Evolutionary conservation across 2,888 invertebrate species (phyloP).

Genomic region (Tholera decimalis): DNA sequence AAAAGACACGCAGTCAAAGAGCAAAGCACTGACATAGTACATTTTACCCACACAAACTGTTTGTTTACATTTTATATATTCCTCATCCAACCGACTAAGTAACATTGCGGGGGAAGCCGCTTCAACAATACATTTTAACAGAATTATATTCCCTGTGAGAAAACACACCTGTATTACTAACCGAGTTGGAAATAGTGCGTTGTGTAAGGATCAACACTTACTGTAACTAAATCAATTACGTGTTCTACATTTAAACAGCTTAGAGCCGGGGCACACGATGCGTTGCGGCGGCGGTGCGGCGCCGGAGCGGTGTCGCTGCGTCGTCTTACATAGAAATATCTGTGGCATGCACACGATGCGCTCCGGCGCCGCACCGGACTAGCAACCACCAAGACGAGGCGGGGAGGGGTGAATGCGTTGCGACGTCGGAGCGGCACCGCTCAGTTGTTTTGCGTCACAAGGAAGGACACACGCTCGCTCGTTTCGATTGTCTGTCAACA

Average conservation of each 20-base stretch:
- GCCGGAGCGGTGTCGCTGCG: too few relatives aligned
- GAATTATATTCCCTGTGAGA: slow-evolving; percentile 30
- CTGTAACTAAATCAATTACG: not conserved
- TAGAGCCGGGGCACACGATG: too few relatives aligned
- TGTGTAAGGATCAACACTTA: not conserved
- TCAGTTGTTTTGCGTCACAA: too few relatives aligned
- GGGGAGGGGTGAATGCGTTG: too few relatives aligned
- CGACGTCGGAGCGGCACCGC: too few relatives aligned
- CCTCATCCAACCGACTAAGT: slow-evolving; percentile 10
- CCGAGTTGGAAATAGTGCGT: slow-evolving; percentile 4
- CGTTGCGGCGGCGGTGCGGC: too few relatives aligned
- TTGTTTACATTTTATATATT: slow-evolving; percentile 21
- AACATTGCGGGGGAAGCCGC: slow-evolving; percentile 13
- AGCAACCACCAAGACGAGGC: too few relatives aligned
- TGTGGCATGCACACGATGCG: too few relatives aligned
- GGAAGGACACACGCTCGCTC: too few relatives aligned
- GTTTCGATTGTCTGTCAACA: too few relatives aligned
- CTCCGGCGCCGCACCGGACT: too few relatives aligned
- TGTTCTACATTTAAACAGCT: not conserved
- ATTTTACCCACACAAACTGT: slow-evolving; percentile 16
- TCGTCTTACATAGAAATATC: too few relatives aligned
- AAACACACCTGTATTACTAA: slow-evolving; percentile 28
- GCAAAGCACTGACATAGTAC: slow-evolving; percentile 1
- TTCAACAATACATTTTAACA: slow-evolving; percentile 23
- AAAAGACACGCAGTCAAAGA: not conserved